Evolutionary conservation across 1,140 invertebrate species (phyloP).

Genomic region (Meloidogyne exigua): DNA sequence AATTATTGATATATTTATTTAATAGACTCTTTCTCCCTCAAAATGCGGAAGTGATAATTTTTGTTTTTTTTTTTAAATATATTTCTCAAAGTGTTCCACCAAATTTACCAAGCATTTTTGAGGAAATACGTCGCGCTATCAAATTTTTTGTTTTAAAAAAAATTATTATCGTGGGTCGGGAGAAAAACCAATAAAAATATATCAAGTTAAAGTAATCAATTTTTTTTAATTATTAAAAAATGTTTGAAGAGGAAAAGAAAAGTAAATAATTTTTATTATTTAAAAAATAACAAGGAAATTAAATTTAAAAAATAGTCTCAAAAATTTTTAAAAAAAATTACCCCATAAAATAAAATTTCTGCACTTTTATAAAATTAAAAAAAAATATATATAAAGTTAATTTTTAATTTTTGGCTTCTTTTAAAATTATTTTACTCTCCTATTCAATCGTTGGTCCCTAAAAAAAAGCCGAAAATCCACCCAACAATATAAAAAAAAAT

Average conservation of each 20-base stretch:
- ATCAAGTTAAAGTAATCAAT: not conserved
- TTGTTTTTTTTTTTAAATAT: not conserved
- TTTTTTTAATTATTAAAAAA: too few species aligned
- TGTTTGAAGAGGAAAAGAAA: too few species aligned
- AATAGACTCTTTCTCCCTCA: not conserved
- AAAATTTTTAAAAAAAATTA: too few species aligned
- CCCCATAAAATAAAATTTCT: too few species aligned
- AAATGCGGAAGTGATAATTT: not conserved
- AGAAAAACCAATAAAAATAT: not conserved
- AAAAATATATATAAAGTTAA: too few species aligned
- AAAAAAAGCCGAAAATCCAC: constrained; percentile 4
- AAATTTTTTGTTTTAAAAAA: not conserved
- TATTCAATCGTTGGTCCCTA: not conserved
- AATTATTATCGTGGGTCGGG: not conserved
- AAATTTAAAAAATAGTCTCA: too few species aligned
- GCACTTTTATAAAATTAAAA: too few species aligned
- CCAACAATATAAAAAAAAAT: not conserved
- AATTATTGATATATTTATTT: not conserved
- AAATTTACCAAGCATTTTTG: not conserved
- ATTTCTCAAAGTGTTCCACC: not conserved
- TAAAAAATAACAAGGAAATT: too few species aligned
- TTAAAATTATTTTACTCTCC: not conserved
- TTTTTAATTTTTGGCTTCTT: not conserved
- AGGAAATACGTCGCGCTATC: not conserved
- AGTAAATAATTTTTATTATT: too few species aligned